Evolutionary conservation across 2,113 vertebrate genomes (phyloP).

Genomic region (Pygoscelis adeliae): DNA sequence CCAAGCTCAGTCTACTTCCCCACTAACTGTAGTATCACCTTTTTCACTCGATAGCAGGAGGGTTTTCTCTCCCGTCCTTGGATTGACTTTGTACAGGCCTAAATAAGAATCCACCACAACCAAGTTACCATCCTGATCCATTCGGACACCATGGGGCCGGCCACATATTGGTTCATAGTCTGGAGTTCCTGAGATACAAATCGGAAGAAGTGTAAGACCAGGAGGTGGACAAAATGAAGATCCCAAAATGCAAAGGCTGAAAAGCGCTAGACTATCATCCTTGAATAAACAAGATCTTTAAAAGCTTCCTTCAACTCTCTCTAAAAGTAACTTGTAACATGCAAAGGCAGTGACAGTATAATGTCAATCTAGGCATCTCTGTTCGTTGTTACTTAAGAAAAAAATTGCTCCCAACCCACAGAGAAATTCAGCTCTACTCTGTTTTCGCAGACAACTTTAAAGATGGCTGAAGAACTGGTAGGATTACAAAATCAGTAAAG

Average conservation of each 20-base stretch:
- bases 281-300: background rate
- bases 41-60: conserved; percentile 61
- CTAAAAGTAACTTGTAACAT: background rate
- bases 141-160: conserved; percentile 65
- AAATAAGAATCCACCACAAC: conserved; percentile 76
- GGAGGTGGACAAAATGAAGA: background rate
- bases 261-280: background rate
- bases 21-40: conserved; percentile 23
- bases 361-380: background rate
- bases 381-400: background rate
- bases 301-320: background rate
- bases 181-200: conserved; percentile 61
- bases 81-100: conserved; percentile 69
- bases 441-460: background rate
- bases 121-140: conserved; percentile 64
- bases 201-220: background rate
- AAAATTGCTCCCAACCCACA: background rate
- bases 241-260: background rate
- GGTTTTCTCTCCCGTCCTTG: conserved; percentile 69
- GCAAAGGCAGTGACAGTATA: background rate
- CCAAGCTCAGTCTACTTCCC: background rate
- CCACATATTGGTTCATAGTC: conserved; percentile 75
- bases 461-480: background rate
- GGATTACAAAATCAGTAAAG: background rate
- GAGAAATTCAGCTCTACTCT: background rate